These are phyloP conservation scores for Tromatobia lineatoria DNA, from an alignment of 2,888 invertebrate genomes.

Conservation along the genomic window DNA sequence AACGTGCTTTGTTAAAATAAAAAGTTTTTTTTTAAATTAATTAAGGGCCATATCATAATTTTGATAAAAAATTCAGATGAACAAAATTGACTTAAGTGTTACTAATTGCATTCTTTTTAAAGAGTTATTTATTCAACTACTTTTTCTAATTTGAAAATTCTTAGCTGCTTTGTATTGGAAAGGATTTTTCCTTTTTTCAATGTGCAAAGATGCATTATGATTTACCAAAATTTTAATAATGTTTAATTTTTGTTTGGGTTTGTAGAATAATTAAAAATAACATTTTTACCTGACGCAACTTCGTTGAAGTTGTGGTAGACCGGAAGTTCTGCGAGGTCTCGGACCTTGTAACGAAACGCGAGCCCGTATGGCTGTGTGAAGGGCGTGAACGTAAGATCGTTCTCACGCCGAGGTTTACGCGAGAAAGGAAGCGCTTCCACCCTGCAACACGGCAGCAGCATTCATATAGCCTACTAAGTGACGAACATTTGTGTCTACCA, in stretches of 20 bases:
- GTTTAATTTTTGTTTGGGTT: not conserved
- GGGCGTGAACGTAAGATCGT: constrained; percentile 48
- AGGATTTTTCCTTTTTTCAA: not conserved
- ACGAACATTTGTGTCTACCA: constrained; percentile 24
- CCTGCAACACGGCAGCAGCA: constrained; percentile 9
- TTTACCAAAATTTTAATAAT: not conserved
- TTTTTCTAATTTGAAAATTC: no score
- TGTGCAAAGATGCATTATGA: not conserved
- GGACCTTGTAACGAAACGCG: constrained; percentile 22
- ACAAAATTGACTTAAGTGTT: no score
- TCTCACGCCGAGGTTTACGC: constrained; percentile 57
- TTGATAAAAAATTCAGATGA: no score
- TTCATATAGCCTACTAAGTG: not conserved
- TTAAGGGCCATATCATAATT: no score
- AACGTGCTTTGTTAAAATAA: no score
- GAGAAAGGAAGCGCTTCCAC: constrained; percentile 53
- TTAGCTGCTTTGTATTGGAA: no score
- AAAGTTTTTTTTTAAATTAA: no score
- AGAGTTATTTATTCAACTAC: no score
- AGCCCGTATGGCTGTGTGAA: constrained; percentile 17
- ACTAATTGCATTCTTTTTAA: no score
- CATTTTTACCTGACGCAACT: not conserved
- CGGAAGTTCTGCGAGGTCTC: constrained; percentile 41
- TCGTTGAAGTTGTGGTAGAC: not conserved
- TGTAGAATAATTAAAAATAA: not conserved